Evolutionary conservation across 2,113 vertebrate genomes (phyloP), one percentile per base, ranked within the genome.

Genomic region (Osmerus eperlanus): DNA sequence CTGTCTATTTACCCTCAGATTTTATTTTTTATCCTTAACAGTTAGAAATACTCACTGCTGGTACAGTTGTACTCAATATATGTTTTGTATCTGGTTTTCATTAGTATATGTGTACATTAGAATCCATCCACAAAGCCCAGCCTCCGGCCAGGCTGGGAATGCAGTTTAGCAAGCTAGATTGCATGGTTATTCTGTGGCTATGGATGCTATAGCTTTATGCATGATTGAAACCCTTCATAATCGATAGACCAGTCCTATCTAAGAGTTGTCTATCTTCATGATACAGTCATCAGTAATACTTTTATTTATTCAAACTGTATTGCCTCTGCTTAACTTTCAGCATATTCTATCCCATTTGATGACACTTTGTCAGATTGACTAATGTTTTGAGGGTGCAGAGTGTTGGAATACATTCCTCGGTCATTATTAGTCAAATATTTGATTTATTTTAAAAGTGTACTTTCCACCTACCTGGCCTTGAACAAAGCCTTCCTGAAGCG

Each of bases 1-100:
- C 93, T 94, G 93, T 92, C 92, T 92, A 91, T 90, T 92, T 92
- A 92, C 92, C 88, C 91, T 93, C 90, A 92, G 92, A 95, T 90
- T 90, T 93, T 92, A 94, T 95, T 94, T 93, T 95, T 94, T 92
- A 90, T 93, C 93, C 93, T 89, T 94, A 93, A 94, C 93, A 88
- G 90, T 88, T 94, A 94, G 93, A 92, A 94, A 93, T 92, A 94
- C 92, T 94, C 93, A 96, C 97, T 99, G 97, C 97, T 98, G 97
- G 96, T 92, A 94, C 96, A 98, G 97, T 98, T 93, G 93, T 96
- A 94, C 92, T 93, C 91, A 85, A 91, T 91, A 87, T 91, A 88
- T 92, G 92, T 94, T 93, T 92, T 95, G 90, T 95, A 93, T 86
- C 86, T 88, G 87, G 87, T 92, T 87, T 78, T 92, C 93, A 91